Percentiles rank a stretch among this genome's conserved stretches.
Conservation (phyloP, 2,113 vertebrate genomes). For the Hirundichthys speculiger region DNA sequence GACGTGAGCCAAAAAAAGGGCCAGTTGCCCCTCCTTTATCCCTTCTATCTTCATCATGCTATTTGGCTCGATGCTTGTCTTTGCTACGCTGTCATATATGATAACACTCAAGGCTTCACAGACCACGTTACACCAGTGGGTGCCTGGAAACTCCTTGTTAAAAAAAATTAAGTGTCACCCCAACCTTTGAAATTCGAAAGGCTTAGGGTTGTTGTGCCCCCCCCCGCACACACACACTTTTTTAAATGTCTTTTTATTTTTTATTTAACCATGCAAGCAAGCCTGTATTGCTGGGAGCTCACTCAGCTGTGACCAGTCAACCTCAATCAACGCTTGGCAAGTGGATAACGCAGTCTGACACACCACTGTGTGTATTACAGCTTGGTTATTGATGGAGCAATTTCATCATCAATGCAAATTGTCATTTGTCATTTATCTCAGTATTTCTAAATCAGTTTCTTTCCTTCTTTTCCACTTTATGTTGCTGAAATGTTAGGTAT, state of each 20-base stretch:
- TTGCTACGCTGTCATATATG: conserved; percentile 53
- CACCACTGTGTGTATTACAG: conserved; percentile 11
- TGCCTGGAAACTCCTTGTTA: conserved; percentile 40
- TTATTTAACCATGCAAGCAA: conserved; percentile 30
- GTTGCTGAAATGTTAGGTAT: neutral
- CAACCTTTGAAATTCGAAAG: conserved; percentile 45
- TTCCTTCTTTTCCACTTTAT: neutral
- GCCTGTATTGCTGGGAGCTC: conserved; percentile 43
- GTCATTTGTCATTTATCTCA: neutral
- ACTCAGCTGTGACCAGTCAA: conserved; percentile 69
- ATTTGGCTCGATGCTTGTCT: conserved; percentile 36
- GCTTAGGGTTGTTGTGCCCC: neutral
- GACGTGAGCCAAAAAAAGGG: conserved; percentile 25
- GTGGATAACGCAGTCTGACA: conserved; percentile 40
- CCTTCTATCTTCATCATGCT: conserved; percentile 27
- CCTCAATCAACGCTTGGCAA: conserved; percentile 40
- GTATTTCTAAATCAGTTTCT: neutral
- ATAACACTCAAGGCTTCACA: conserved; percentile 52
- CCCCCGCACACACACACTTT: too few species aligned
- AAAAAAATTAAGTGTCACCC: conserved; percentile 47
- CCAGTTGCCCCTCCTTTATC: neutral
- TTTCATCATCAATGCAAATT: conserved; percentile 20
- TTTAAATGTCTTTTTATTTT: neutral
- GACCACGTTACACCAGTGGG: conserved; percentile 31
- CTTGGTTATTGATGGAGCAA: conserved; percentile 14